Evolutionary conservation across 2,113 vertebrate species (phyloP).

Genomic region (Xiphophorus hellerii): DNA sequence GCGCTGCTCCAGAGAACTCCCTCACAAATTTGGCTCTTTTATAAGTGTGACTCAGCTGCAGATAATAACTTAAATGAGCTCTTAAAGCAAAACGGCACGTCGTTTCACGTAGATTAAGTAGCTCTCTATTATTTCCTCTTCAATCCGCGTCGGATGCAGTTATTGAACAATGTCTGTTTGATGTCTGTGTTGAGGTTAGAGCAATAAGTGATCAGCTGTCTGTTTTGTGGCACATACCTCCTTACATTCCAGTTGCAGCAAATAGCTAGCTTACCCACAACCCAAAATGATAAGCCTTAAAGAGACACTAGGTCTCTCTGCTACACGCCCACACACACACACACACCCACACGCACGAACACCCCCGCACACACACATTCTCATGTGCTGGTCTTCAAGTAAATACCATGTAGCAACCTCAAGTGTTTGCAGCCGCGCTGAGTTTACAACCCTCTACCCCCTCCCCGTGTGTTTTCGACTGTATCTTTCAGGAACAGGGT

Average conservation of each 20-base stretch:
- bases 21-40: conserved; percentile 52
- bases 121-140: background rate
- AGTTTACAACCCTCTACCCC: conserved; percentile 49
- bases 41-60: conserved; percentile 58
- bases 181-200: conserved; percentile 24
- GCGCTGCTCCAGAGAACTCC: conserved; percentile 53
- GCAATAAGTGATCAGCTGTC: conserved; percentile 40
- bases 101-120: background rate
- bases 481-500: conserved; percentile 82
- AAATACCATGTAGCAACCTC: conserved; percentile 30
- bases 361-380: conserved; percentile 10
- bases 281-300: conserved; percentile 74
- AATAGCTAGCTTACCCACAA: conserved; percentile 72
- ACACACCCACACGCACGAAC: background rate
- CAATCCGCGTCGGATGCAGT: background rate
- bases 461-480: conserved; percentile 48
- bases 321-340: conserved; percentile 4
- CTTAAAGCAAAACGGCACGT: conserved; percentile 24
- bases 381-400: conserved; percentile 14
- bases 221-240: conserved; percentile 67
- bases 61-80: conserved; percentile 44
- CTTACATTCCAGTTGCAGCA: conserved; percentile 73
- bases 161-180: conserved; percentile 28
- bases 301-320: conserved; percentile 57
- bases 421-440: conserved; percentile 36